Percentiles rank a stretch among this genome's conserved stretches.
These are phyloP conservation scores for Eupithecia insigniata DNA, from an alignment of 2,888 invertebrate genomes.

Conservation along the genomic window DNA sequence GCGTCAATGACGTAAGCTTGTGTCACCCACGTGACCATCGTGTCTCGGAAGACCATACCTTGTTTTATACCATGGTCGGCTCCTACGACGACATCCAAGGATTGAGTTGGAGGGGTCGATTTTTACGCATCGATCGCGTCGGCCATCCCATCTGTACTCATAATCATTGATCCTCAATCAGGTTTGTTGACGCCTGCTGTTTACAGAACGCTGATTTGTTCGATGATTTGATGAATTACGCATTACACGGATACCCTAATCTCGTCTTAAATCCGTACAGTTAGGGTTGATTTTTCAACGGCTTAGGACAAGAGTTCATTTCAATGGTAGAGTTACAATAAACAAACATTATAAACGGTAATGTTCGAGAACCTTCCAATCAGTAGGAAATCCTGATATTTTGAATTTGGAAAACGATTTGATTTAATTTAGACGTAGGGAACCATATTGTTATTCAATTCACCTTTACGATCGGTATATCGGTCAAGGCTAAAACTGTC, in stretches of 20 bases:
- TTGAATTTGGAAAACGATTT: background rate
- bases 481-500: background rate
- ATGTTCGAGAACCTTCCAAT: slow-evolving; percentile 4
- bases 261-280: background rate
- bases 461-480: background rate
- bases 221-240: slow-evolving; percentile 35
- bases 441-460: background rate
- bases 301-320: background rate
- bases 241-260: background rate
- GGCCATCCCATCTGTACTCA: background rate
- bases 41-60: too few relatives aligned
- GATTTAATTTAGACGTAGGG: background rate
- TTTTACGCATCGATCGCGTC: background rate
- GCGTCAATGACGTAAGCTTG: too few relatives aligned
- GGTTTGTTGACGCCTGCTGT: slow-evolving; percentile 51
- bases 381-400: background rate
- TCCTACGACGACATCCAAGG: background rate
- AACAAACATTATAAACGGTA: background rate
- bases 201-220: slow-evolving; percentile 49
- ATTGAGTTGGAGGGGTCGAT: background rate
- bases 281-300: background rate
- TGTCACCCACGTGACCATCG: too few relatives aligned
- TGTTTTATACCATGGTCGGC: too few relatives aligned
- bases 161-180: slow-evolving; percentile 52
- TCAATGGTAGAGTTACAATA: background rate